Evolutionary conservation across 1,140 invertebrate genomes (phyloP).

Genomic region (Drosophila orosa): DNA sequence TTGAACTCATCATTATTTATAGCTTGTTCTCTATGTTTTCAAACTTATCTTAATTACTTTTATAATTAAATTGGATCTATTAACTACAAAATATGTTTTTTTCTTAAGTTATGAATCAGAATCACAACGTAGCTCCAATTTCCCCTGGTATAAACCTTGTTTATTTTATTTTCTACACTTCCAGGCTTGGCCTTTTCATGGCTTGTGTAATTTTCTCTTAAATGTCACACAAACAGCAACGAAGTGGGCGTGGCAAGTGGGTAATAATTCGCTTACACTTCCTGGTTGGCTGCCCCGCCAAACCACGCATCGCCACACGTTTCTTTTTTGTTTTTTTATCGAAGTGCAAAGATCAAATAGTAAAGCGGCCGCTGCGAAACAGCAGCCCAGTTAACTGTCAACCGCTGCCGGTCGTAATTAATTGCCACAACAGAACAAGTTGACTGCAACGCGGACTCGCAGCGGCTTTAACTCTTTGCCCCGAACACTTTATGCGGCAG

Average conservation of each 20-base stretch:
- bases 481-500: slow-evolving; percentile 75
- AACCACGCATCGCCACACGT: slow-evolving; percentile 41
- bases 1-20: not conserved
- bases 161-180: not conserved
- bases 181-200: not conserved
- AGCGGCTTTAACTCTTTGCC: slow-evolving; percentile 36
- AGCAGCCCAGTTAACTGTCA: slow-evolving; percentile 57
- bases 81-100: not conserved
- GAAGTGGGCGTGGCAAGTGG: slow-evolving; percentile 1
- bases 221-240: not conserved
- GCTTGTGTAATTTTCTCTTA: not conserved
- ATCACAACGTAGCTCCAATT: not conserved
- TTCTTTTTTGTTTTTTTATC: slow-evolving; percentile 54
- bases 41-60: not conserved
- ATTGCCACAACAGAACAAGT: slow-evolving; percentile 68
- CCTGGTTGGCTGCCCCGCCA: slow-evolving; percentile 31
- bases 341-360: slow-evolving; percentile 81
- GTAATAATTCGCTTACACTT: slow-evolving; percentile 37
- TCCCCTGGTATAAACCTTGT: too few species aligned
- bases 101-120: fast-evolving
- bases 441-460: slow-evolving; percentile 43
- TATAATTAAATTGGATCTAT: not conserved
- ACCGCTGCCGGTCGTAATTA: slow-evolving; percentile 62
- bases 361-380: slow-evolving; percentile 57
- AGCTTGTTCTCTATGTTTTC: not conserved